These are phyloP conservation scores for Cromileptes altivelis DNA, from an alignment of 2,113 vertebrate species.

Conservation along the genomic window DNA sequence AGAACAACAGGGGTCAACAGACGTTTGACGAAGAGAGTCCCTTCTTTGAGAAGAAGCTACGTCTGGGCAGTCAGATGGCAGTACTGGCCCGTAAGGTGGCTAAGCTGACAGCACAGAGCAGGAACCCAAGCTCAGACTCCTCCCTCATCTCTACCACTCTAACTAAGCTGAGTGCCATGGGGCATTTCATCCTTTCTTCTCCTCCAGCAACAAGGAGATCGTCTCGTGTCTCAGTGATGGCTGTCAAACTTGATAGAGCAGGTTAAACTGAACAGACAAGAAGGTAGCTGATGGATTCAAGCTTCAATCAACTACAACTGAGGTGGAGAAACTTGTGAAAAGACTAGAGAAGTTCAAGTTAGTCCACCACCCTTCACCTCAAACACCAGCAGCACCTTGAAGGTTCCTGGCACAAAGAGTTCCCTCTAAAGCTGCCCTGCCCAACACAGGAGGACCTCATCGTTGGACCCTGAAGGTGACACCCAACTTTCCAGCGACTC, in stretches of 20 bases:
- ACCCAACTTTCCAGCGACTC: not conserved
- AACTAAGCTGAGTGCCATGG: not conserved
- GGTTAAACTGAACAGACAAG: slow-evolving; percentile 7
- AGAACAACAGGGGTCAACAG: not conserved
- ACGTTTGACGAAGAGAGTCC: not conserved
- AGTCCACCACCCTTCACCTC: not conserved
- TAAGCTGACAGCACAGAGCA: not conserved
- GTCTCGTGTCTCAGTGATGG: not conserved
- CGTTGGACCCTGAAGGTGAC: too few relatives aligned
- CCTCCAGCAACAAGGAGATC: not conserved
- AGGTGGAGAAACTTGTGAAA: not conserved
- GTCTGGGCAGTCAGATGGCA: not conserved
- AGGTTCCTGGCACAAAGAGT: not conserved
- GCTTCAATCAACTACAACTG: not conserved
- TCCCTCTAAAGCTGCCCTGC: not conserved
- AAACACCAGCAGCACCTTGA: not conserved
- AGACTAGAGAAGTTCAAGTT: not conserved
- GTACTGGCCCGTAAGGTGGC: not conserved
- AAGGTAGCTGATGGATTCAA: not conserved
- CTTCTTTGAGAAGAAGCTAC: not conserved
- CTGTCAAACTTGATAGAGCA: not conserved
- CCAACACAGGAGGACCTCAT: not conserved
- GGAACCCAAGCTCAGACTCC: not conserved
- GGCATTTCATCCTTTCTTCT: not conserved
- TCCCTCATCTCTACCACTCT: not conserved